Evolutionary conservation across 2,797 vertebrate species (phyloP).

Genomic region (Oceanodroma leucorhoa): DNA sequence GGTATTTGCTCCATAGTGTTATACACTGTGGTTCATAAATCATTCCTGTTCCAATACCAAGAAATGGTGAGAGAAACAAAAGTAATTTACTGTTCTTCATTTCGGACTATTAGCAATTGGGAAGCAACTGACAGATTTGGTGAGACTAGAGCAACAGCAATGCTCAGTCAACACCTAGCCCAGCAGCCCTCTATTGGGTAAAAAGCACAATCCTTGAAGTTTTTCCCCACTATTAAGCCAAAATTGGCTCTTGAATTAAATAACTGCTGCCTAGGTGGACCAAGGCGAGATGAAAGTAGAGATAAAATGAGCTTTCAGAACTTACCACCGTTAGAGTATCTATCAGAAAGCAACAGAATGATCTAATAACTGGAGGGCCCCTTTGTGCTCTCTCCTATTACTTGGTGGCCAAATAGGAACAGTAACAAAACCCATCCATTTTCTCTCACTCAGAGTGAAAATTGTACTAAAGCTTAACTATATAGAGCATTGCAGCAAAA

Average conservation of each 20-base stretch:
- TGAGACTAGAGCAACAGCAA: not conserved
- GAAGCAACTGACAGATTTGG: not conserved
- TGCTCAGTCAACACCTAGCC: accelerated
- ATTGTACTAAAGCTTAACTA: not conserved
- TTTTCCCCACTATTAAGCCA: not conserved
- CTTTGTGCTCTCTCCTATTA: not conserved
- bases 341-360: not conserved
- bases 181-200: not conserved
- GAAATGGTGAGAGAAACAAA: not conserved
- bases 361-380: not conserved
- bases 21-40: not conserved
- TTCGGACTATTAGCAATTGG: not conserved
- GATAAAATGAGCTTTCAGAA: not conserved
- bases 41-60: not conserved
- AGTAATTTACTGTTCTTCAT: not conserved
- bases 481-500: not conserved
- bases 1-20: not conserved
- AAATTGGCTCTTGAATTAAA: constrained; percentile 11
- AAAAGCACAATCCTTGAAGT: not conserved
- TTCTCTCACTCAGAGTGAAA: not conserved
- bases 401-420: not conserved
- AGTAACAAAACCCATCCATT: not conserved
- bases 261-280: not conserved
- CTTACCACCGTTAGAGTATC: not conserved
- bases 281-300: not conserved